Evolutionary conservation across 2,113 vertebrate species (phyloP).

Genomic region (Zosterops japonicus): DNA sequence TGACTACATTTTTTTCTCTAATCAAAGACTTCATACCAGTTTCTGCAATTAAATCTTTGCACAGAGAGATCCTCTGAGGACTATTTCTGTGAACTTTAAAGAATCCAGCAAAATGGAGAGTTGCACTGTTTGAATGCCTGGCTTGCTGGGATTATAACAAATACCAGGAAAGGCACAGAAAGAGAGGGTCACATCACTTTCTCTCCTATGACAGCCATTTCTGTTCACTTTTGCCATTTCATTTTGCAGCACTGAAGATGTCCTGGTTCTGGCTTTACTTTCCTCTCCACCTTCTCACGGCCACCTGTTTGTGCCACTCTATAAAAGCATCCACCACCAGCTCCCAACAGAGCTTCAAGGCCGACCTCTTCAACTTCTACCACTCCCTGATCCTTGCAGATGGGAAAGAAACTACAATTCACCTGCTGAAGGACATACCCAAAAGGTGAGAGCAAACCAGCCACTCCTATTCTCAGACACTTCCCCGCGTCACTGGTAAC

Average conservation of each 20-base stretch:
- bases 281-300: constrained; percentile 10
- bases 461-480: neutral
- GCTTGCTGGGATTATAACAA: neutral
- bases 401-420: constrained; percentile 79
- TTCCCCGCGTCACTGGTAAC: rapidly evolving
- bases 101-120: neutral
- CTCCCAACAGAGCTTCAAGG: constrained; percentile 28
- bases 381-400: constrained; percentile 75
- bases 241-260: constrained; percentile 35
- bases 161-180: neutral
- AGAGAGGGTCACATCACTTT: neutral
- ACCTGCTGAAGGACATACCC: constrained; percentile 80
- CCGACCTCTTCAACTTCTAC: constrained; percentile 47
- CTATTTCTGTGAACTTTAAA: neutral
- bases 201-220: neutral
- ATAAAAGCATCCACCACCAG: neutral
- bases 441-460: constrained; percentile 77
- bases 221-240: neutral
- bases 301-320: neutral
- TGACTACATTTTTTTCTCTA: neutral
- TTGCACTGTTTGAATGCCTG: neutral
- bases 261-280: neutral
- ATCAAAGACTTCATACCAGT: neutral
- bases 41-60: neutral
- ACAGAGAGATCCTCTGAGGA: neutral